These are phyloP conservation scores for Ptilonorhynchus violaceus DNA, from an alignment of 2,113 vertebrate genomes.

Conservation along the genomic window DNA sequence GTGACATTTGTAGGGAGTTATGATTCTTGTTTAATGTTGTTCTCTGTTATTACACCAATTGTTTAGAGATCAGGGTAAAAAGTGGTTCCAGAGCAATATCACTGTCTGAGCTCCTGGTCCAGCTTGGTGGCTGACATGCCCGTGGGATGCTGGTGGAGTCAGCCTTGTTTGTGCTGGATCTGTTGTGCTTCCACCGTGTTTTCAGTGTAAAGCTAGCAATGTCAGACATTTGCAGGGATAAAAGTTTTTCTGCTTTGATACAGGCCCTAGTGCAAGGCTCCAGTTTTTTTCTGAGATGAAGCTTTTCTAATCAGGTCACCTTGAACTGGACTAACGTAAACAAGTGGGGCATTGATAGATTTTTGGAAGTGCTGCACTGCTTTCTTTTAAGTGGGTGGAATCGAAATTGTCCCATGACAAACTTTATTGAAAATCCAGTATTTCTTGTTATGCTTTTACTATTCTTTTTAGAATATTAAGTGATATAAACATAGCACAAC, in stretches of 20 bases:
- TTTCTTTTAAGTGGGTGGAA: not conserved
- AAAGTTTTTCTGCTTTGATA: not conserved
- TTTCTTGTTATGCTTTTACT: not conserved
- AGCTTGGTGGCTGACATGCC: not conserved
- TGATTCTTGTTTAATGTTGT: not conserved
- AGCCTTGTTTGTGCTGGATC: not conserved
- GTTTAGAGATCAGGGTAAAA: not conserved
- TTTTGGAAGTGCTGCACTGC: not conserved
- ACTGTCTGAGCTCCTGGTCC: not conserved
- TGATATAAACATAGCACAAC: not conserved
- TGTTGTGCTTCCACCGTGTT: not conserved
- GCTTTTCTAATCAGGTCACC: not conserved
- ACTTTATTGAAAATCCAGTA: not conserved
- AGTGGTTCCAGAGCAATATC: not conserved
- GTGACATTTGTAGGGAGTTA: not conserved
- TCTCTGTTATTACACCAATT: not conserved
- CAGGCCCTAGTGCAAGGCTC: not conserved
- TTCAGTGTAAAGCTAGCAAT: not conserved
- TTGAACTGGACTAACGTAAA: not conserved
- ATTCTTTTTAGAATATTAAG: not conserved
- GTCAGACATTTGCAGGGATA: not conserved
- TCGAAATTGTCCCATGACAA: not conserved
- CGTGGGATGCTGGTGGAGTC: not conserved
- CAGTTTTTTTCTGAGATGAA: not conserved
- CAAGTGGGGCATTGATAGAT: not conserved